These are phyloP conservation scores for Drosophila leonis DNA, from an alignment of 2,888 invertebrate genomes.

Conservation along the genomic window DNA sequence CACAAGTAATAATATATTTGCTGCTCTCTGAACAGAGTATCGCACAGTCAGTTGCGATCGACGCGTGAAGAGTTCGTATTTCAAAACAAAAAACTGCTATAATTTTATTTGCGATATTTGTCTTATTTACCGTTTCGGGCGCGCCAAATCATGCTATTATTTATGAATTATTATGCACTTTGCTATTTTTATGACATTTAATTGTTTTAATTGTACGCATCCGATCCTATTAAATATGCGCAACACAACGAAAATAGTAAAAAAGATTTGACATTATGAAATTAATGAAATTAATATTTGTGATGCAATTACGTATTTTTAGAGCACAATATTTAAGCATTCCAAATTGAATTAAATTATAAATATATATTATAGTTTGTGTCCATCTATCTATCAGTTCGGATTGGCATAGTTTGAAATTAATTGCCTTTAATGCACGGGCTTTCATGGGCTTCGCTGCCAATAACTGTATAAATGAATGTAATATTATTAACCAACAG, in stretches of 20 bases:
- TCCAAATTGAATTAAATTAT: slow-evolving; percentile 60
- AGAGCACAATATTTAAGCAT: slow-evolving; percentile 20
- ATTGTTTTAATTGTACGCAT: slow-evolving; percentile 72
- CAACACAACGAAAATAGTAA: slow-evolving; percentile 31
- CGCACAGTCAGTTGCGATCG: neutral
- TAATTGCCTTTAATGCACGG: slow-evolving; percentile 60
- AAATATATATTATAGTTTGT: slow-evolving; percentile 17
- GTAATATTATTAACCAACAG: slow-evolving; percentile 71
- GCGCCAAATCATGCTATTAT: slow-evolving; percentile 60
- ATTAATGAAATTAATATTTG: slow-evolving; percentile 70
- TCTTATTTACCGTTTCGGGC: slow-evolving; percentile 38
- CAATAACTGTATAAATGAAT: slow-evolving; percentile 64
- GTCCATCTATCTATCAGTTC: neutral
- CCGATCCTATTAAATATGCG: slow-evolving; percentile 63
- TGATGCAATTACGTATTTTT: slow-evolving; percentile 51
- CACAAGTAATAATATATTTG: no score
- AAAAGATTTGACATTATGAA: slow-evolving; percentile 57
- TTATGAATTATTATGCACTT: slow-evolving; percentile 51
- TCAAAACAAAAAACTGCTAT: slow-evolving; percentile 55
- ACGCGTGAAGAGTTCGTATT: slow-evolving; percentile 16
- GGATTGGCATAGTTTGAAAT: slow-evolving; percentile 40
- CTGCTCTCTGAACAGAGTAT: neutral
- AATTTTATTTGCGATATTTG: slow-evolving; percentile 63
- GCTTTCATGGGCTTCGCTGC: slow-evolving; percentile 26
- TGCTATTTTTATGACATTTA: slow-evolving; percentile 70